Evolutionary conservation across 2,888 invertebrate species (phyloP), one percentile per base, ranked within the genome.

Genomic region (Geotrupes spiniger): DNA sequence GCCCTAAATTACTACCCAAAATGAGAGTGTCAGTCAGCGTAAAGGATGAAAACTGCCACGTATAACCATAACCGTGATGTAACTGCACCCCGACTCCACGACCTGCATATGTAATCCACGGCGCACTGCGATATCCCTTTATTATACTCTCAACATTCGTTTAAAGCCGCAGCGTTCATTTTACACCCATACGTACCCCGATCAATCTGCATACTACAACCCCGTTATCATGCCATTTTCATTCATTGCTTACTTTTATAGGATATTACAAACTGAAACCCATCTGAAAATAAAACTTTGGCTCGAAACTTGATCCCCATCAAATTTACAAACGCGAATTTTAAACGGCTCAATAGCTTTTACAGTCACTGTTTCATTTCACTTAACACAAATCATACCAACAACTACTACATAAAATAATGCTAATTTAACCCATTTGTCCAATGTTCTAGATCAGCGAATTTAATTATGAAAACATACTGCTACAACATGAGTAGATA

Each of bases 1-100:
- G 52, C 53, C 55, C 52, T 56, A 57, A 56, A 57, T 57, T 56
- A 57, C 57, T 49, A 46, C 55, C 52, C 49, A 55, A 57, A 60
- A 60, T 58, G 60, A 56, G 58, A 57, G 58, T 60, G 60, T 60
- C 60, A 60, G 57, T 60, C 60, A 57, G 55, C 26, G 49, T 49
- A 52, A 54, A 54, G 50, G 52, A 54, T 54, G 54, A 54, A 54
- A 54, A 54, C 54, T 52, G 52, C 54, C 56, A 54, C 56, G 51
- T 54, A 53, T 57, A 58, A 58, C 58, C 56, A 54, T 58, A 58
- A 56, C 56, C 54, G 56, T 54, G 56, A 58, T 56, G 56, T 58
- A 58, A 56, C 57, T 58, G 58, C 60, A 54, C 54, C 57, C 56
- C 42, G 48, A 48, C 39, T 36, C 38, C 42, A 41, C 48, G 48